Conservation (phyloP, 2,888 invertebrate genomes). For the Lomographa bimaculata region DNA sequence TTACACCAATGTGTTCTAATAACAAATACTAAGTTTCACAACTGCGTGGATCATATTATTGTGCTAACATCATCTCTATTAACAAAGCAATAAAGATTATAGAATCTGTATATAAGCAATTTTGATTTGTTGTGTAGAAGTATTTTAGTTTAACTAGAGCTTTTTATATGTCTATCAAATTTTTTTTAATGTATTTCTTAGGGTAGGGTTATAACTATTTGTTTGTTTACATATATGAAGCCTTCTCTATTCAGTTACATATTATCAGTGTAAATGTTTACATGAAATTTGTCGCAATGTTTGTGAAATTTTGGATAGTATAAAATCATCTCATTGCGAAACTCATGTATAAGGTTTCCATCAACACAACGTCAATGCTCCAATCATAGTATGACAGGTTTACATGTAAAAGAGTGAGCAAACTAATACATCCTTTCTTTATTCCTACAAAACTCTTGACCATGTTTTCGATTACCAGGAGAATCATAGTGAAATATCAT, state of each 20-base stretch:
- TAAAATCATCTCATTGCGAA: too few species aligned
- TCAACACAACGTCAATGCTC: too few species aligned
- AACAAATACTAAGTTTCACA: conserved; percentile 24
- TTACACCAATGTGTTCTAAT: conserved; percentile 38
- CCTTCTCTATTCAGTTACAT: conserved; percentile 4
- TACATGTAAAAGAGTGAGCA: too few species aligned
- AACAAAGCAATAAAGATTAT: conserved; percentile 17
- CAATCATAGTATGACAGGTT: too few species aligned
- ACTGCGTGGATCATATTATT: neutral
- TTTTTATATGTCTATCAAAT: conserved; percentile 14
- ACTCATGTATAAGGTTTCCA: too few species aligned
- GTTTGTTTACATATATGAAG: conserved; percentile 10
- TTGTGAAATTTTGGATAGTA: too few species aligned
- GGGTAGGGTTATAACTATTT: conserved; percentile 9
- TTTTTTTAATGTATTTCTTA: conserved; percentile 11
- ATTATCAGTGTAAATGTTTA: too few species aligned
- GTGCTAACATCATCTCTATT: conserved; percentile 15
- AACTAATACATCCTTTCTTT: too few species aligned
- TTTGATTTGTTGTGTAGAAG: conserved; percentile 9
- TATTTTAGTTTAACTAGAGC: conserved; percentile 17
- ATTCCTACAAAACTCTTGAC: too few species aligned
- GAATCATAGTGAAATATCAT: too few species aligned
- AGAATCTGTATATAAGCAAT: conserved; percentile 8
- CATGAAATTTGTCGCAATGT: too few species aligned
- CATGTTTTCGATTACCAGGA: too few species aligned